These are phyloP conservation scores for Prostheceraeus crozeri DNA, from an alignment of 2,888 invertebrate species.

Conservation along the genomic window DNA sequence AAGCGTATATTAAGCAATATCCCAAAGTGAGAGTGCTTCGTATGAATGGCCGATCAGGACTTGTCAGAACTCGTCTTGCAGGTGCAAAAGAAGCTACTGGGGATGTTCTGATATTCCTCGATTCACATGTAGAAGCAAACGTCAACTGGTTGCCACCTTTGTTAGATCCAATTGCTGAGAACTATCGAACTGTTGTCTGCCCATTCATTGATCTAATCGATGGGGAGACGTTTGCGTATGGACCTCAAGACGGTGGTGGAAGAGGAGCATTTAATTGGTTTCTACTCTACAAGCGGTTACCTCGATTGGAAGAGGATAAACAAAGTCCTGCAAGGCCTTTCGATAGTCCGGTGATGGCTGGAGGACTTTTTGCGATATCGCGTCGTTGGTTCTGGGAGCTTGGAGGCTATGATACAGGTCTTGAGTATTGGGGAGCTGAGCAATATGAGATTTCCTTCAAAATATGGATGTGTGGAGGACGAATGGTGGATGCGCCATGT, in stretches of 20 bases:
- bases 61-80: conserved; percentile 76
- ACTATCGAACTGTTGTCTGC: conserved; percentile 77
- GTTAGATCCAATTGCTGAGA: conserved; percentile 60
- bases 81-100: conserved; percentile 56
- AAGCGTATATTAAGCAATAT: conserved; percentile 64
- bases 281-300: conserved; percentile 72
- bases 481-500: conserved; percentile 82
- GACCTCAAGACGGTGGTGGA: conserved; percentile 87
- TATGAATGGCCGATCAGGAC: conserved; percentile 67
- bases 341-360: conserved; percentile 89
- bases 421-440: conserved; percentile 93
- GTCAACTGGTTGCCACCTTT: conserved; percentile 56
- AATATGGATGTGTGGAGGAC: conserved; percentile 92
- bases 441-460: conserved; percentile 96
- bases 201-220: conserved; percentile 86
- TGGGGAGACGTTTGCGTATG: conserved; percentile 80
- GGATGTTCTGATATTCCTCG: conserved; percentile 56
- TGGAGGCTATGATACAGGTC: conserved; percentile 65
- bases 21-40: conserved; percentile 66
- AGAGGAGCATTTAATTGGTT: conserved; percentile 95
- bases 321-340: conserved; percentile 73
- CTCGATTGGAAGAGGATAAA: conserved; percentile 66
- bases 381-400: conserved; percentile 86
- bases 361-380: conserved; percentile 86
- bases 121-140: conserved; percentile 56